phyloP scores from a whole-genome alignment of 2,888 invertebrate genomes.

The Octodonta nipae region DNA sequence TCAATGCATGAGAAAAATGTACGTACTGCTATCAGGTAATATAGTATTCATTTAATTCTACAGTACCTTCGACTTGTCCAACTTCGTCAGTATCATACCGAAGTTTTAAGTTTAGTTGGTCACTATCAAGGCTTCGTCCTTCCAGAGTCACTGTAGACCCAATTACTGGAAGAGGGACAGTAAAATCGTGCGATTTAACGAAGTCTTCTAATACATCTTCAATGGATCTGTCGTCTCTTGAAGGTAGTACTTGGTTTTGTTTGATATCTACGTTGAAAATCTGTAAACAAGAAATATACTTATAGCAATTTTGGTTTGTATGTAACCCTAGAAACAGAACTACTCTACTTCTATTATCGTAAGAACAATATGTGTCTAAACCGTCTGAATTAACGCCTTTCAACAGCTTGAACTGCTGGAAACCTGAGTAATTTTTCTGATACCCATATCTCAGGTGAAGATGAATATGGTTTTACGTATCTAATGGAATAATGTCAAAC shows the following conservation, averaged over 20 bases:
- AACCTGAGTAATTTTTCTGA: no score
- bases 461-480: no score
- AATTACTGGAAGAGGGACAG: conserved; percentile 56
- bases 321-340: no score
- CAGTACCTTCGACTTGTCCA: conserved; percentile 25
- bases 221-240: conserved; percentile 43
- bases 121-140: conserved; percentile 60
- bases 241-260: conserved; percentile 20
- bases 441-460: no score
- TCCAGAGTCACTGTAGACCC: conserved; percentile 61
- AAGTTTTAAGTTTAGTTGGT: conserved; percentile 61
- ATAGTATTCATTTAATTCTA: neutral
- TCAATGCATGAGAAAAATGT: conserved; percentile 39
- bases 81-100: conserved; percentile 19
- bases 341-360: no score
- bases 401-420: no score
- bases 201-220: conserved; percentile 56
- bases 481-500: no score
- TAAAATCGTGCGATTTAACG: conserved; percentile 61
- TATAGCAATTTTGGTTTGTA: no score
- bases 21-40: conserved; percentile 1
- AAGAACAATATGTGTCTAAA: no score
- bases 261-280: neutral
- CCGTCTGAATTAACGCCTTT: no score
- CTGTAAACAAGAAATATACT: no score